A percentile compares a stretch with the other conserved stretches of the same genome.
phyloP scores from a whole-genome alignment of 2,888 invertebrate genomes.

The Polymixis flavicincta region DNA sequence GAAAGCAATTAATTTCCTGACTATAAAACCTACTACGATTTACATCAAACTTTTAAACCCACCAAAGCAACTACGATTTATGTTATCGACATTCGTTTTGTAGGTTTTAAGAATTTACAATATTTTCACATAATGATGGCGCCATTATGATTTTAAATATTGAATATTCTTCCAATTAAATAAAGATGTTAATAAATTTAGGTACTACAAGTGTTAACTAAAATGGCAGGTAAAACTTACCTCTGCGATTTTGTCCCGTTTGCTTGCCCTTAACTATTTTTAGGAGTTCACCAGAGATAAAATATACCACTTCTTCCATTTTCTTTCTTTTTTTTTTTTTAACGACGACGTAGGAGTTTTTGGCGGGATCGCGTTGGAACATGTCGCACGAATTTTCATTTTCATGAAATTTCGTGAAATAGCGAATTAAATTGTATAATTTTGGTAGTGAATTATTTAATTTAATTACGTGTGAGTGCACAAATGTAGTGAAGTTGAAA shows the following conservation, averaged over 20 bases:
- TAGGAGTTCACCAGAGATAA: constrained; percentile 21
- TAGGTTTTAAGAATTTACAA: not conserved
- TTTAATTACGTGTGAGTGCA: too few species aligned
- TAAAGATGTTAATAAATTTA: too few species aligned
- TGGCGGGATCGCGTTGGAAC: too few species aligned
- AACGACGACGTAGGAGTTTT: too few species aligned
- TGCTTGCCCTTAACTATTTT: constrained; percentile 15
- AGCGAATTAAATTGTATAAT: too few species aligned
- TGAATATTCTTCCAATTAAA: not conserved
- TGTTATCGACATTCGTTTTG: not conserved
- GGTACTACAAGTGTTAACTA: not conserved
- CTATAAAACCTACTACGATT: not conserved
- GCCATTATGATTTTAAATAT: constrained; percentile 3
- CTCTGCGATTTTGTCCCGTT: constrained; percentile 13
- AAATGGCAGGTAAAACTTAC: constrained; percentile 23
- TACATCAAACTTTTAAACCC: not conserved
- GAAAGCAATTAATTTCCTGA: too few species aligned
- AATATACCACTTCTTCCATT: constrained; percentile 48
- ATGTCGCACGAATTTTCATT: too few species aligned
- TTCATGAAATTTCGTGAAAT: too few species aligned
- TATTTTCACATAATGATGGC: not conserved
- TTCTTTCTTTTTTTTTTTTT: not conserved
- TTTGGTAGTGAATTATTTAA: too few species aligned
- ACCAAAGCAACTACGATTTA: not conserved
- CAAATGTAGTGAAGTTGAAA: too few species aligned